Base-by-base conservation (phyloP, 2,797 vertebrate species). In the Tapirus indicus region DNA sequence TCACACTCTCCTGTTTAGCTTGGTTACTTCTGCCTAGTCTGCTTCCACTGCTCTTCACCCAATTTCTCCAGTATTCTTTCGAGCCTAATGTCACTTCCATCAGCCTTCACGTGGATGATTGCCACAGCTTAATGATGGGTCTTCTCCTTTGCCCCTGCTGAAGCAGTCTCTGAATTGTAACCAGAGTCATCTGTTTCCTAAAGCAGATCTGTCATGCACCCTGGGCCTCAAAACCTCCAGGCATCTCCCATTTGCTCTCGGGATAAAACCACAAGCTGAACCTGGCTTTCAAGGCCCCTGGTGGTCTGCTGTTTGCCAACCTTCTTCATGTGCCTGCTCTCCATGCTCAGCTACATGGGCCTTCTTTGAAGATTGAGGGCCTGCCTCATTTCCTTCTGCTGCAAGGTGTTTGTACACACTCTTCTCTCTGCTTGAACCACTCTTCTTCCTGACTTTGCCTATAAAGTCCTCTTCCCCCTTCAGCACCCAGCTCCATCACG, bases 1-100 rank as follows among this genome's bases (percentile, higher is more conserved):
- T 6, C 56, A 52, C 41, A 41, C 0, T 21, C 2, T 29, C 14
- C 11, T 25, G 1, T 16, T 13, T 12, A 38, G 1, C 8, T 21
- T 11, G 0, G 18, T n/a, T 88, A 23, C 29, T 35, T 77, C 38
- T 88, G 20, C 18, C 17, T n/a, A 13, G 5, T 12, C 11, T 29
- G 3, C 6, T 80, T 72, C 5, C 27, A 20, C 7, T 71, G 23
- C 23, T 64, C 2, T 78, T 72, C 29, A 29, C 4, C 17, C 10
- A 52, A 25, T 6, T 80, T 89, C 35, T 6, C 41, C 12, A 17
- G 0, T n/a, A 3, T 52, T 74, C 32, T 88, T 86, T 77, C 18
- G 44, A 23, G 6, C 9, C 4, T 54, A 41, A 25, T 10, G 20
- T 69, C 16, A 44, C 12, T 2, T 64, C 64, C 44, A 29, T 78